Evolutionary conservation across 2,113 vertebrate genomes (phyloP).

Genomic region (Nanorana parkeri): DNA sequence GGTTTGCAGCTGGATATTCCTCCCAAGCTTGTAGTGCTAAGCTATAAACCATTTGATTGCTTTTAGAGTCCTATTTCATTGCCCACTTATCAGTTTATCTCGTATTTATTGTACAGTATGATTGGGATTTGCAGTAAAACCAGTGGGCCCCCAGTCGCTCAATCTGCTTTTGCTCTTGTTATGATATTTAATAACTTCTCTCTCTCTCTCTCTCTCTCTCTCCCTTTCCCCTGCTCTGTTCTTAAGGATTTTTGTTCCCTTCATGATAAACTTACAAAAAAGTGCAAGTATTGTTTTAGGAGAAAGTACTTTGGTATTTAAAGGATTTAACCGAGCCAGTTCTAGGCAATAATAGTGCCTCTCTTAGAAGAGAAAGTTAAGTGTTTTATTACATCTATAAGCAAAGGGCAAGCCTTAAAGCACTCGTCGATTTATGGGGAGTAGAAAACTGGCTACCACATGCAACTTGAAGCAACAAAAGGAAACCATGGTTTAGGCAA

Average conservation of each 20-base stretch:
- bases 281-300: constrained; percentile 41
- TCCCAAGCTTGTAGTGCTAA: not conserved
- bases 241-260: not conserved
- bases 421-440: constrained; percentile 75
- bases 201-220: not conserved
- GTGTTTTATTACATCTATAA: constrained; percentile 81
- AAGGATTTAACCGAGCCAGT: constrained; percentile 22
- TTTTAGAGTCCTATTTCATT: constrained; percentile 22
- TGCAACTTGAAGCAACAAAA: constrained; percentile 59
- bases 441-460: constrained; percentile 76
- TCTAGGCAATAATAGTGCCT: constrained; percentile 68
- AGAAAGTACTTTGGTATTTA: constrained; percentile 23
- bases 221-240: too few relatives aligned
- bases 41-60: constrained; percentile 25
- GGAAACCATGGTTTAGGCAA: constrained; percentile 50
- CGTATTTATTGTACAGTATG: constrained; percentile 22
- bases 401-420: constrained; percentile 79
- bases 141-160: constrained; percentile 51
- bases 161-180: constrained; percentile 45
- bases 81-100: constrained; percentile 33
- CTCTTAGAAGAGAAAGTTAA: constrained; percentile 73
- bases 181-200: constrained; percentile 10
- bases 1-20: not conserved
- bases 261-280: constrained; percentile 3
- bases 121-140: constrained; percentile 1